Base-by-base conservation (phyloP, 1,140 invertebrate genomes). In the Elymnias hypermnestra region DNA sequence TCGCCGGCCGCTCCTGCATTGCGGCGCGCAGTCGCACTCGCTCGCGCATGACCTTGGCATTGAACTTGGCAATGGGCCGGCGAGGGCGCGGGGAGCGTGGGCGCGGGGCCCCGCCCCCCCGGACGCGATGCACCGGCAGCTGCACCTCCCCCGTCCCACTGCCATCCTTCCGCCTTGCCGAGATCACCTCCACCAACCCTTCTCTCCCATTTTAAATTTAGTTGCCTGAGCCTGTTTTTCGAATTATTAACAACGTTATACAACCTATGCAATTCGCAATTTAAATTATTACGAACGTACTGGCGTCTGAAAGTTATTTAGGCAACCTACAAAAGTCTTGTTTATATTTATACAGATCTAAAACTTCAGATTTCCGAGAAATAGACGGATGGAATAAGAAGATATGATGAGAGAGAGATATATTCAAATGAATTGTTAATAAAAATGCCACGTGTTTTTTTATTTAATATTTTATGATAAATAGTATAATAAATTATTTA, bases 31-130 rank as follows among this genome's bases (percentile, higher is more conserved):
- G 79, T 70, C 74, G 86, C 87, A 86, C 70, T 75, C 69, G 64
- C 68, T 64, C 72, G 75, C 74, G 83, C 86, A 86, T 86, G 83
- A 87, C 87, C 87, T 88, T 88, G 87, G 84, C 87, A 88, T 83
- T 88, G 87, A 88, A 88, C 87, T 88, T 88, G 87, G 85, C 77
- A 76, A 75, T 77, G 70, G 66, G 66, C 71, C 63, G 72, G 57
- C 53, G 72, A 59, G 65, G 60, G 45, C 45, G 48, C 59, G 40
- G 43, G 64, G 56, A 44, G 43, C 37, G 56, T 36, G 53, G 49
- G 51, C 14, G 50, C 35, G 56, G 54, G 57, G 56, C 54, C 44
- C 56, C 56, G 38, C 47, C 50, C 52, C 56, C 41, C 46, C 42
- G 57, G 51, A 9, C 26, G 26, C 57, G 67, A 73, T 74, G 73